Evolutionary conservation across 1,140 invertebrate genomes (phyloP), one percentile per base, ranked within the genome.

Genomic region (Chionoecetes opilio): DNA sequence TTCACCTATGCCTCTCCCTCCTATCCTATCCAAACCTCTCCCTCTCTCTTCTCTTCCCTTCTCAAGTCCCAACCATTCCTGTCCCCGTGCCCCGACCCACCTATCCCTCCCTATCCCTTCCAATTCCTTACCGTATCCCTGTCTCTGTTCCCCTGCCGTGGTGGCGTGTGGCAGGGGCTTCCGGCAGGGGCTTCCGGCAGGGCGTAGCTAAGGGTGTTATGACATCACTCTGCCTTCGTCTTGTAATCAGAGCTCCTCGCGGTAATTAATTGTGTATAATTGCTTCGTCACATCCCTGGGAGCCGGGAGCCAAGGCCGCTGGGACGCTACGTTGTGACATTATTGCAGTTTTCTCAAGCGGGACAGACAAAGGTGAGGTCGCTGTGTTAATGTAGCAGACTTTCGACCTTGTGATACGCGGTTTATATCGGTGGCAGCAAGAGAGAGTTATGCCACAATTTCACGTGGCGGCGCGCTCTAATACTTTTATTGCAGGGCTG

Each of bases 261-360:
- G 63, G 63, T 75, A 75, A 75, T 75, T 75, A 75, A 75, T 75
- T 75, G 63, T 75, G 63, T 75, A 75, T 75, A 75, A 75, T 26
- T 75, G 26, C 63, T 26, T 75, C 63, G 63, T 26, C 21, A n/a
- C 63, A 5, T 75, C 63, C 63, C 6, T n/a, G 21, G 6, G 6
- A 26, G 63, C 63, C 63, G 63, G 63, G 63, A 75, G 63, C 8
- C 21, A 75, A 21, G 63, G 6, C 9, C 53, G 21, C 53, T 26
- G 53, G 63, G 63, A 17, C 63, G 63, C 63, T 2, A 26, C 63
- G 26, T 75, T 75, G 26, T 75, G 63, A n/a, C 63, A 75, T 75
- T 75, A 75, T 75, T 75, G n/a, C 63, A 75, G 63, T 75, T 75
- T 75, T 75, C 26, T n/a, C 63, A n/a, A 5, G n/a, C 63, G 21